Conservation (phyloP, 2,888 invertebrate species). For the Drosophila kokeensis region DNA sequence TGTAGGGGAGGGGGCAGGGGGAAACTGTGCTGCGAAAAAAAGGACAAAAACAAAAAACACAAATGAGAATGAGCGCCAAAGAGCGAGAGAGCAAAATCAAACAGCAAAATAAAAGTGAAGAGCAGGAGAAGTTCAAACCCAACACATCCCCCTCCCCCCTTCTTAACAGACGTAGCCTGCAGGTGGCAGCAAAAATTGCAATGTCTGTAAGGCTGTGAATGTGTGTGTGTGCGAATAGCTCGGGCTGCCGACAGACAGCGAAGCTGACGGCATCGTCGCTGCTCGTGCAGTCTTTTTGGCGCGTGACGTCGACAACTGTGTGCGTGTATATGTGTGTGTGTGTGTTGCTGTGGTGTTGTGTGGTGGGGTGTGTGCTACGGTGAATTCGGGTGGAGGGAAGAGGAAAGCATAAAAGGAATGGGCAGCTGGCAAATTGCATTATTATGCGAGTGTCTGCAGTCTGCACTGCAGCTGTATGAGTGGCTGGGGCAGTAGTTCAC, state of each 20-base stretch:
- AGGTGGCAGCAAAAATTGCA: conserved; percentile 67
- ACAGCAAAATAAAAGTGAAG: conserved; percentile 49
- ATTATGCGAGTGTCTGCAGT: conserved; percentile 84
- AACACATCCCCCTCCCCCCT: neutral
- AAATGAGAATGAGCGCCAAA: conserved; percentile 51
- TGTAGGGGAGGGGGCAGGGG: neutral
- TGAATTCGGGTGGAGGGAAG: conserved; percentile 9
- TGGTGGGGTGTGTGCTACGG: conserved; percentile 13
- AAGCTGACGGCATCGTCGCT: conserved; percentile 43
- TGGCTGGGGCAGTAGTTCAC: conserved; percentile 21
- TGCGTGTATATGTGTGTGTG: conserved; percentile 20
- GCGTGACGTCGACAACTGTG: conserved; percentile 69
- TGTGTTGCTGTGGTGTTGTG: conserved; percentile 7
- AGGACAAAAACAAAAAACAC: conserved; percentile 70
- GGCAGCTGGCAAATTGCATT: conserved; percentile 83
- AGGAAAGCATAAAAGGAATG: conserved; percentile 18
- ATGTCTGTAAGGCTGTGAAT: conserved; percentile 16
- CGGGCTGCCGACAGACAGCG: conserved; percentile 57
- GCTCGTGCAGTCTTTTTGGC: conserved; percentile 71
- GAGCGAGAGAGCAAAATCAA: conserved; percentile 41
- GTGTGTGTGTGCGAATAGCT: conserved; percentile 23
- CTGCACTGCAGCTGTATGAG: conserved; percentile 72
- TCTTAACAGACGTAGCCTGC: conserved; percentile 48
- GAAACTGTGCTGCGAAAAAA: conserved; percentile 64
- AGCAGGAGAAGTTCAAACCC: conserved; percentile 17